Conservation (phyloP, 2,888 invertebrate genomes). For the Ischnura elegans region DNA sequence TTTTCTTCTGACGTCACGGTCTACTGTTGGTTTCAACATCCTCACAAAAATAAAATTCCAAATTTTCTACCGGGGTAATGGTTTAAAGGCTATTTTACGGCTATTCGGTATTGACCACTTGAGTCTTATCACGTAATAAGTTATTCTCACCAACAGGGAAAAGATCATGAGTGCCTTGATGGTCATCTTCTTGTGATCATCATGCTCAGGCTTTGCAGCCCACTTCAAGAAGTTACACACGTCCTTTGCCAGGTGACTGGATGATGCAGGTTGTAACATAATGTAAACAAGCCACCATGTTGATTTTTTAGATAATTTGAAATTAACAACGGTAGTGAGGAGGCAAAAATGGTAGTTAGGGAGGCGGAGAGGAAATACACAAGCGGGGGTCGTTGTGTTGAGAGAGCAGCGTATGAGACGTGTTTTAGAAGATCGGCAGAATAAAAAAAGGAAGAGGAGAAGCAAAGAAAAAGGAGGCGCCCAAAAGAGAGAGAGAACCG, state of each 20-base stretch:
- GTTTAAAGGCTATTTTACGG: conserved; percentile 90
- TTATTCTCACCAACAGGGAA: conserved; percentile 81
- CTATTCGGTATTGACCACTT: conserved; percentile 92
- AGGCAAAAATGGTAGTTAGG: too few relatives aligned
- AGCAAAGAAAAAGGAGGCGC: too few relatives aligned
- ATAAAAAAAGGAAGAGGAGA: too few relatives aligned
- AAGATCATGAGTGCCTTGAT: conserved; percentile 89
- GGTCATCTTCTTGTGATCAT: conserved; percentile 90
- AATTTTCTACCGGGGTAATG: conserved; percentile 75
- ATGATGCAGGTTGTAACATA: too few relatives aligned
- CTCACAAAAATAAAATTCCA: conserved; percentile 44
- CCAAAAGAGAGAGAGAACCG: too few relatives aligned
- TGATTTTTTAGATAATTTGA: too few relatives aligned
- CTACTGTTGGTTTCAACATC: conserved; percentile 58
- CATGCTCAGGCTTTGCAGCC: conserved; percentile 95
- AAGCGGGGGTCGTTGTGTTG: too few relatives aligned
- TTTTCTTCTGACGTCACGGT: conserved; percentile 25
- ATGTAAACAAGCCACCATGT: too few relatives aligned
- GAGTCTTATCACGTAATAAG: conserved; percentile 92
- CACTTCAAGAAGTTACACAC: conserved; percentile 95
- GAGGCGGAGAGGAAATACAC: too few relatives aligned
- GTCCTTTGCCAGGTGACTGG: conserved; percentile 98
- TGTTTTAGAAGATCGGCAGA: too few relatives aligned
- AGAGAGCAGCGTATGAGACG: too few relatives aligned
- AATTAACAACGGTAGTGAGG: too few relatives aligned